A percentile compares a stretch with the other conserved stretches of the same genome.
phyloP scores from a whole-genome alignment of 2,888 invertebrate genomes.

The Heliconius charithonia region DNA sequence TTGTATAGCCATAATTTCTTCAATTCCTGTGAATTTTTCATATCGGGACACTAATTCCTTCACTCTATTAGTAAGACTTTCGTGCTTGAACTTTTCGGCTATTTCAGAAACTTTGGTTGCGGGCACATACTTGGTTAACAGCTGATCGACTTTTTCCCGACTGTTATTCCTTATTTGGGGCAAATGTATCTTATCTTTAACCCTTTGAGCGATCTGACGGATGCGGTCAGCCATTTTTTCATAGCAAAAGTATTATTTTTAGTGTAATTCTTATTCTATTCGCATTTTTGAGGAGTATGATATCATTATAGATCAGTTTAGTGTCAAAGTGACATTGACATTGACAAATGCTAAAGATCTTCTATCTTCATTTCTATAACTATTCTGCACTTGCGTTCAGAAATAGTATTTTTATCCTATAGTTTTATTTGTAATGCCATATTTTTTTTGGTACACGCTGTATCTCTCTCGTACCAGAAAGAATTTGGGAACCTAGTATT shows the following conservation, averaged over 20 bases:
- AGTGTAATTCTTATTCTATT: conserved; percentile 52
- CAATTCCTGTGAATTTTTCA: conserved; percentile 90
- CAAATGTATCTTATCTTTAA: conserved; percentile 70
- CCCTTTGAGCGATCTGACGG: conserved; percentile 67
- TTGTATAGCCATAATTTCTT: conserved; percentile 90
- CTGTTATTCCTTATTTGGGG: conserved; percentile 58
- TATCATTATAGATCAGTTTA: conserved; percentile 45
- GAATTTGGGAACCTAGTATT: neutral
- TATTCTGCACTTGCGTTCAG: conserved; percentile 1
- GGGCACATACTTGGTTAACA: conserved; percentile 71
- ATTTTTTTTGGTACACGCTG: too few relatives aligned
- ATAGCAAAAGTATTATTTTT: conserved; percentile 56
- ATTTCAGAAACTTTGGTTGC: conserved; percentile 66
- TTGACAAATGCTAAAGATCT: neutral
- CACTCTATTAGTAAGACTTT: conserved; percentile 65
- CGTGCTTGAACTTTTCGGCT: conserved; percentile 72
- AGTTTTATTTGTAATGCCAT: too few relatives aligned
- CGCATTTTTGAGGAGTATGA: conserved; percentile 52
- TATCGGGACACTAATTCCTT: conserved; percentile 84
- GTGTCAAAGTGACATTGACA: conserved; percentile 24
- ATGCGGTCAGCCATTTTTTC: conserved; percentile 76
- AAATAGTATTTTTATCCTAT: neutral
- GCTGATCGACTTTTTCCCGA: conserved; percentile 71
- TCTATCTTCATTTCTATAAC: neutral
- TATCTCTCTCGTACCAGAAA: neutral